phyloP scores from a whole-genome alignment of 1,140 invertebrate species.

The Glomeris maerens region DNA sequence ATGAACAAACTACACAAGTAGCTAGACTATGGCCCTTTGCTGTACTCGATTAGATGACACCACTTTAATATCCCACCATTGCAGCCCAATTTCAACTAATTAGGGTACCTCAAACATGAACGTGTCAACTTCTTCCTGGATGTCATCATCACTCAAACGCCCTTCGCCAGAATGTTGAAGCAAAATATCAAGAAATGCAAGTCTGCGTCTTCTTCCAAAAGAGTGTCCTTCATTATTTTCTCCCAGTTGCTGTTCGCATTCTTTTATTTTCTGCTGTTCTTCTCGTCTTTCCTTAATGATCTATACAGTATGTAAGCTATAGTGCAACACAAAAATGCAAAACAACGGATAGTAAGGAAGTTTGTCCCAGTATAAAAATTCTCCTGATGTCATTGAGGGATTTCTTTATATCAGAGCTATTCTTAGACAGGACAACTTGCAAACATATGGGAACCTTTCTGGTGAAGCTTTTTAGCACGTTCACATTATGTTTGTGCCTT shows the following conservation, averaged over 20 bases:
- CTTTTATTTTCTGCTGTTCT: constrained; percentile 16
- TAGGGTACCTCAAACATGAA: constrained; percentile 37
- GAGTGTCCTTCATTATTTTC: constrained; percentile 15
- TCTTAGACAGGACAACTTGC: neutral
- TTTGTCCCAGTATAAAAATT: constrained; percentile 39
- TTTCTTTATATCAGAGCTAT: constrained; percentile 7
- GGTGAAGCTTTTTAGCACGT: constrained; percentile 72
- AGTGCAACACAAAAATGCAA: neutral
- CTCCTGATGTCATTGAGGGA: constrained; percentile 60
- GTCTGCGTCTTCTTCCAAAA: constrained; percentile 58
- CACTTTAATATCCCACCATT: no score
- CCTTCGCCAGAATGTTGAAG: constrained; percentile 67
- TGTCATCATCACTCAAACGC: constrained; percentile 69
- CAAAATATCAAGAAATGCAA: constrained; percentile 85
- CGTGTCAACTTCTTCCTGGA: constrained; percentile 79
- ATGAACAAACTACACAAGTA: no score
- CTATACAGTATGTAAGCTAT: neutral
- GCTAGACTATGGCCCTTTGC: no score
- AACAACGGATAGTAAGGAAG: neutral
- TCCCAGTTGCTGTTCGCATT: neutral
- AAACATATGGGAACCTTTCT: constrained; percentile 42
- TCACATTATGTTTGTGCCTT: constrained; percentile 54
- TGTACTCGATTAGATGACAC: no score
- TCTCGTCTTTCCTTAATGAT: constrained; percentile 5
- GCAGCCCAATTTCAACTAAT: no score